Conservation (phyloP, 2,888 invertebrate species). For the Limnephilus marmoratus region DNA sequence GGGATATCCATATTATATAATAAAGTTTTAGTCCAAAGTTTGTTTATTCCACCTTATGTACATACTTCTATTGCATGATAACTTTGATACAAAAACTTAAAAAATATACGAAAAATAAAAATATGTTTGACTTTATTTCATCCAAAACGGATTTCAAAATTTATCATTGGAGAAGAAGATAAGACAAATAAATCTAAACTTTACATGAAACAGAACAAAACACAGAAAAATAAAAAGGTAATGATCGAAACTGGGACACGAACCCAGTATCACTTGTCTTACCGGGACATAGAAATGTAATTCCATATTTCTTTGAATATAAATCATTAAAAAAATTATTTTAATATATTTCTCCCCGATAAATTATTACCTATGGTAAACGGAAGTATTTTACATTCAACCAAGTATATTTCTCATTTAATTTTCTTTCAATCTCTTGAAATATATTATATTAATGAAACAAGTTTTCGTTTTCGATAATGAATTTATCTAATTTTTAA, state of each 20-base stretch:
- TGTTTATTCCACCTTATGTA: neutral
- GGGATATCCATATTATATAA: neutral
- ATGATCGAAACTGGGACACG: too few species aligned
- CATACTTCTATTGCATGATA: neutral
- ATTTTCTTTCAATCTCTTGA: too few species aligned
- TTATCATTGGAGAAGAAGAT: neutral
- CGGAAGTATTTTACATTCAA: neutral
- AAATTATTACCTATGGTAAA: neutral
- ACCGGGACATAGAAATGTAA: too few species aligned
- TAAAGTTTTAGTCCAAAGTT: neutral
- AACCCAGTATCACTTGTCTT: too few species aligned
- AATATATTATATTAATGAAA: too few species aligned
- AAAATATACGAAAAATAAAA: neutral
- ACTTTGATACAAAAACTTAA: neutral
- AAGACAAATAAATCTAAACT: too few species aligned
- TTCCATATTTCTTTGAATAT: too few species aligned
- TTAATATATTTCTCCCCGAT: too few species aligned
- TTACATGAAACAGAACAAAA: too few species aligned
- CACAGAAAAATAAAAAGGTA: too few species aligned
- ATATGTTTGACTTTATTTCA: neutral
- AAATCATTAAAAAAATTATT: too few species aligned
- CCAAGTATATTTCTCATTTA: neutral
- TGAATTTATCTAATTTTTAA: neutral
- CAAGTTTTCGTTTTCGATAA: neutral
- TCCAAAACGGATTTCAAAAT: neutral